These are phyloP conservation scores for Eupithecia subfuscata DNA, from an alignment of 2,888 invertebrate species.

Conservation along the genomic window DNA sequence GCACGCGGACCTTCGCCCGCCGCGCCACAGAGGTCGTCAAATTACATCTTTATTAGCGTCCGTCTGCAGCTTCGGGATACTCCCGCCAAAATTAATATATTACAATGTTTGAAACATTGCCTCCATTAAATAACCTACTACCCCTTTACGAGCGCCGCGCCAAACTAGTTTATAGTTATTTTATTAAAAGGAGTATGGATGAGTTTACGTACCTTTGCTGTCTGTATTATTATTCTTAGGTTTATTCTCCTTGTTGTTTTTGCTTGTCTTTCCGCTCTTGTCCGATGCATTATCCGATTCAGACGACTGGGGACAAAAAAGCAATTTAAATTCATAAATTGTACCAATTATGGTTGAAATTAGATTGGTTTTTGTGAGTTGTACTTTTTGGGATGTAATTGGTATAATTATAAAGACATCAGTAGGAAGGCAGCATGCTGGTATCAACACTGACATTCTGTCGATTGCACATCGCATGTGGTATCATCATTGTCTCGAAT, in stretches of 20 bases:
- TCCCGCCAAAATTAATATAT: too few species aligned
- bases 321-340: not conserved
- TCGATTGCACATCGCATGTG: conserved; percentile 65
- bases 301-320: conserved; percentile 63
- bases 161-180: too few species aligned
- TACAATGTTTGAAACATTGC: too few species aligned
- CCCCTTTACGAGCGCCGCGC: too few species aligned
- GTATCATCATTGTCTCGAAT: conserved; percentile 59
- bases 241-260: conserved; percentile 77
- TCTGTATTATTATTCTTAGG: conserved; percentile 77
- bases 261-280: conserved; percentile 72
- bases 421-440: conserved; percentile 73
- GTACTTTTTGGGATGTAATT: not conserved
- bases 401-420: conserved; percentile 47
- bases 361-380: not conserved
- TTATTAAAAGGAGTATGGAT: too few species aligned
- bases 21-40: too few species aligned
- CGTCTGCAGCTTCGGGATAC: too few species aligned
- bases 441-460: conserved; percentile 64
- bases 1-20: too few species aligned
- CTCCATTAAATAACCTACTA: too few species aligned
- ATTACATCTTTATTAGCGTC: not conserved
- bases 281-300: conserved; percentile 78
- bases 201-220: conserved; percentile 60
- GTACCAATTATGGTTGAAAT: not conserved